phyloP scores from a whole-genome alignment of 1,140 invertebrate genomes.

The Cyphomyrmex costatus region DNA sequence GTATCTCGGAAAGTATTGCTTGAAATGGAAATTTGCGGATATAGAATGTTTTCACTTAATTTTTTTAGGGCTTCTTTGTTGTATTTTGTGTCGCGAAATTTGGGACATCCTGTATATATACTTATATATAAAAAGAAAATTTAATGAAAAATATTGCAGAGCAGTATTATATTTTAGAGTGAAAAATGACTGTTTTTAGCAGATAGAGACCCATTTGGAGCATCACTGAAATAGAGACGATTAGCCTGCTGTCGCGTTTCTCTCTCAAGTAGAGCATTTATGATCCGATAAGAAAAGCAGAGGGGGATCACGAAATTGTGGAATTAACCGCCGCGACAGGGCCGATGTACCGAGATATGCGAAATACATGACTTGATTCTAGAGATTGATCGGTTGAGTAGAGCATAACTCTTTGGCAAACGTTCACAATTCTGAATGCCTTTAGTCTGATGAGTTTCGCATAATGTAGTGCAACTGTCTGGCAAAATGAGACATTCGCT shows the following conservation, averaged over 20 bases:
- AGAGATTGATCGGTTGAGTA: slow-evolving; percentile 47
- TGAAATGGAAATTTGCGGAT: too few species aligned
- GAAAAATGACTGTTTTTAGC: slow-evolving; percentile 69
- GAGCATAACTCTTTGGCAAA: slow-evolving; percentile 24
- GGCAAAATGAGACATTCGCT: background rate
- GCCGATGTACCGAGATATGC: slow-evolving; percentile 4
- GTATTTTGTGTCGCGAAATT: too few species aligned
- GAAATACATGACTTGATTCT: slow-evolving; percentile 62
- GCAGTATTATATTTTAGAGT: slow-evolving; percentile 61
- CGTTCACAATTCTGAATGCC: slow-evolving; percentile 35
- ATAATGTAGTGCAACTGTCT: background rate
- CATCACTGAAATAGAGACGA: slow-evolving; percentile 46
- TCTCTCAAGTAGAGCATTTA: slow-evolving; percentile 57
- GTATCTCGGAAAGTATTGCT: too few species aligned
- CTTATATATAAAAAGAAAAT: too few species aligned
- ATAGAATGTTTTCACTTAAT: too few species aligned
- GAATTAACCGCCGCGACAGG: slow-evolving; percentile 60
- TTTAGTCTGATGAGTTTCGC: slow-evolving; percentile 45
- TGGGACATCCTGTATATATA: too few species aligned
- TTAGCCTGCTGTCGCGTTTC: slow-evolving; percentile 48
- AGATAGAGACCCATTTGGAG: slow-evolving; percentile 60
- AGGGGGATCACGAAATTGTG: slow-evolving; percentile 60
- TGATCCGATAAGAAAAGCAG: slow-evolving; percentile 69
- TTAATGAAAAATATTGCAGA: slow-evolving; percentile 46
- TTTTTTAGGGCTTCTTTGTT: too few species aligned